Evolutionary conservation across 23 tunicate species (phyloP).

Genomic region (Styela clava): DNA sequence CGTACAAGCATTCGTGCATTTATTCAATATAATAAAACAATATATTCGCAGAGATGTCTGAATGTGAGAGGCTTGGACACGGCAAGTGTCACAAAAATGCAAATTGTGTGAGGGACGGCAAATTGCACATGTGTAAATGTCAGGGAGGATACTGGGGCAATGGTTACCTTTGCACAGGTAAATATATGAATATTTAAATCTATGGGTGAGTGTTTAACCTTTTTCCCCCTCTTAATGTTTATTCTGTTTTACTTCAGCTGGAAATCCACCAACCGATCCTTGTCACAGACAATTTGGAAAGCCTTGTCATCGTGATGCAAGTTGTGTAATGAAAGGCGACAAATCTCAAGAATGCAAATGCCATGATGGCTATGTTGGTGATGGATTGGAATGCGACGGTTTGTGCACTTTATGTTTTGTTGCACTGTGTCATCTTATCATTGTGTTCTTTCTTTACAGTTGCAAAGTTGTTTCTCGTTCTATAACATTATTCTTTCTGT

Average conservation of each 20-base stretch:
- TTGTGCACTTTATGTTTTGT: no score
- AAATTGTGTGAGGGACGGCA: background rate
- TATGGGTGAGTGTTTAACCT: no score
- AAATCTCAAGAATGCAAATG: slow-evolving; percentile 5
- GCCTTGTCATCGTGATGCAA: slow-evolving; percentile 14
- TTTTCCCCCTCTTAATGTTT: no score
- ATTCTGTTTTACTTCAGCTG: background rate
- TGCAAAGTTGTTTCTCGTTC: no score
- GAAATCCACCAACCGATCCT: background rate
- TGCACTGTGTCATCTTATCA: no score
- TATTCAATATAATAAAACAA: no score
- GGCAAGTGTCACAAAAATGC: slow-evolving; percentile 7
- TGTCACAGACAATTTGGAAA: slow-evolving; percentile 1
- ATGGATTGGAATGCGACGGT: slow-evolving; percentile 8
- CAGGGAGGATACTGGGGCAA: slow-evolving; percentile 26
- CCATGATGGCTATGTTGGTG: slow-evolving; percentile 17
- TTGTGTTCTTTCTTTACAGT: no score
- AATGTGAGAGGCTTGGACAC: background rate
- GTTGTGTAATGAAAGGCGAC: background rate
- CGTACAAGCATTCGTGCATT: no score
- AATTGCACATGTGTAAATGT: background rate
- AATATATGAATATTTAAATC: no score
- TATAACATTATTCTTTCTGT: no score
- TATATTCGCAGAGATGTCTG: background rate
- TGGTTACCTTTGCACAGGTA: slow-evolving; percentile 19